Percentiles rank a stretch among this genome's conserved stretches.
Conservation (phyloP, 2,888 invertebrate genomes). For the Orthonevra nobilis region DNA sequence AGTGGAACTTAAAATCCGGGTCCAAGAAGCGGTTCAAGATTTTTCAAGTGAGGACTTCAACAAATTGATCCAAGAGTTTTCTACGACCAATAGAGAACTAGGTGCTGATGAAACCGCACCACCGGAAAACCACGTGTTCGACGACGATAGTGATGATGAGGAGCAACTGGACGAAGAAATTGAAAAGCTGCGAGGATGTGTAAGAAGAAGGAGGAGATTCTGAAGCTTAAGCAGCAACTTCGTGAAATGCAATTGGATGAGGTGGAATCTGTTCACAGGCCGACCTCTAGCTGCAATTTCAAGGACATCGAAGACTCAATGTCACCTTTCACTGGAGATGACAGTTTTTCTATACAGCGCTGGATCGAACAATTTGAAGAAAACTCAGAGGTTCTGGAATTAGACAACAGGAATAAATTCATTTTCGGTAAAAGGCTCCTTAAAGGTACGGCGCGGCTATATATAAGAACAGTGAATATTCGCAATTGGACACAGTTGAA, state of each 20-base stretch:
- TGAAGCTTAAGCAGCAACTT: not conserved
- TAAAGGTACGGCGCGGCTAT: constrained; percentile 9
- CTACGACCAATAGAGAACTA: too few relatives aligned
- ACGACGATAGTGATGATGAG: too few relatives aligned
- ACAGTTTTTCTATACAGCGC: not conserved
- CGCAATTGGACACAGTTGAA: not conserved
- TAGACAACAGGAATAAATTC: constrained; percentile 3
- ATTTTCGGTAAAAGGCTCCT: constrained; percentile 2
- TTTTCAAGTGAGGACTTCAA: too few relatives aligned
- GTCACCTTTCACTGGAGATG: not conserved
- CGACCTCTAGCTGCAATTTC: not conserved
- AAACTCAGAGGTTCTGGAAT: not conserved
- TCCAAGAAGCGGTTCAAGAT: too few relatives aligned
- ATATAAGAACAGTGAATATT: not conserved
- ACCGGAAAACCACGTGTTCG: too few relatives aligned
- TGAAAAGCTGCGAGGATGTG: not conserved
- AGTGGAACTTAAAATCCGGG: too few relatives aligned
- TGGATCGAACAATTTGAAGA: constrained; percentile 13
- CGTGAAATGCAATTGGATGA: constrained; percentile 3
- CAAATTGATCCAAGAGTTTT: too few relatives aligned
- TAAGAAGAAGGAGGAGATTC: not conserved
- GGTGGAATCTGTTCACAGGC: not conserved
- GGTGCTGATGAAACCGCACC: too few relatives aligned
- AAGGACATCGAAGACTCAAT: not conserved
- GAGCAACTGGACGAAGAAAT: not conserved